A percentile compares a stretch with the other conserved stretches of the same genome.
Conservation (phyloP, 2,113 vertebrate genomes). For the Cromileptes altivelis region DNA sequence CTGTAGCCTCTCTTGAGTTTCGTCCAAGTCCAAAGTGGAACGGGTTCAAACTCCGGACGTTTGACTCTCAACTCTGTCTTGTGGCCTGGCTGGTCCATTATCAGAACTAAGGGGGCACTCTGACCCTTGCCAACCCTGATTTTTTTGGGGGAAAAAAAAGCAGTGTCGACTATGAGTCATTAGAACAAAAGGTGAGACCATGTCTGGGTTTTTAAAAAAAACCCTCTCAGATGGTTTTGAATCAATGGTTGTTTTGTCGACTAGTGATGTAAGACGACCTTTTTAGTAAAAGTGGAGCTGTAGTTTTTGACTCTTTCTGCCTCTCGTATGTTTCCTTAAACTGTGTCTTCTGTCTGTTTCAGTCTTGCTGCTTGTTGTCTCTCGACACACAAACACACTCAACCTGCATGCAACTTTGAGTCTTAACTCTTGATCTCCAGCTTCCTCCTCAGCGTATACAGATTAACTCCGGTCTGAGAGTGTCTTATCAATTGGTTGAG, state of each 20-base stretch:
- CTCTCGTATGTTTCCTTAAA: constrained; percentile 15
- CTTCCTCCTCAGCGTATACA: neutral
- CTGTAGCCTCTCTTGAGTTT: constrained; percentile 59
- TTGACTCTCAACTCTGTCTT: constrained; percentile 62
- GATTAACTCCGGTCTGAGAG: neutral
- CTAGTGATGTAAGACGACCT: constrained; percentile 25
- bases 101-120: constrained; percentile 49
- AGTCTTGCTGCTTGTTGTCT: neutral
- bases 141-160: constrained; percentile 24
- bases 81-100: constrained; percentile 51
- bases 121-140: constrained; percentile 46
- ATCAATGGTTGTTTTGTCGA: constrained; percentile 38
- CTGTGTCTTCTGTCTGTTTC: constrained; percentile 19
- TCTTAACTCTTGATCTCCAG: constrained; percentile 33
- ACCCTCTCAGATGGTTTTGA: constrained; percentile 6
- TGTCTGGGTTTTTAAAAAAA: constrained; percentile 45
- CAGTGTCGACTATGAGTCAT: constrained; percentile 43
- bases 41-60: constrained; percentile 69
- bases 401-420: constrained; percentile 22
- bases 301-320: constrained; percentile 2
- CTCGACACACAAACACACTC: constrained; percentile 6
- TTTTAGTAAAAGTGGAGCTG: neutral
- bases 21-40: constrained; percentile 71
- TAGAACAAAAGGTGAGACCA: constrained; percentile 62
- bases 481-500: constrained; percentile 47